Evolutionary conservation across 1,140 invertebrate species (phyloP).

Genomic region (Geopemphigus sp.): DNA sequence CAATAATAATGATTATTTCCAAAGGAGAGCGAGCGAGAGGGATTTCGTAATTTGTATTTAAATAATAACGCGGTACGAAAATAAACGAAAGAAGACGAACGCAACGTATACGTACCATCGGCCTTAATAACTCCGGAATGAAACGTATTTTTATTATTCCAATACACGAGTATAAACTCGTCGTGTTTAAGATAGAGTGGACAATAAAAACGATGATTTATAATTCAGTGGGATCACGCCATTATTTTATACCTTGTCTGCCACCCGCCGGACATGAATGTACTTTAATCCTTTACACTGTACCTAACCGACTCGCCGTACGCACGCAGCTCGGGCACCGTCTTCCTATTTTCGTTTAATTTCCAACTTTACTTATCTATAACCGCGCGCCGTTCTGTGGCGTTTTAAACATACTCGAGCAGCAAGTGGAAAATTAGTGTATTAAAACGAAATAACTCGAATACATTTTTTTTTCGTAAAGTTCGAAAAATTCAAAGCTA

Average conservation of each 20-base stretch:
- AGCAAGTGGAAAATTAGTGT: too few relatives aligned
- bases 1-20: background rate
- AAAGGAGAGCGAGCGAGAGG: background rate
- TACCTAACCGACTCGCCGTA: background rate
- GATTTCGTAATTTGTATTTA: conserved; percentile 6
- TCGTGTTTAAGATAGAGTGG: conserved; percentile 10
- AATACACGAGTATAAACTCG: conserved; percentile 17
- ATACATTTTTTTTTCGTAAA: too few relatives aligned
- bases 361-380: too few relatives aligned
- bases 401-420: too few relatives aligned
- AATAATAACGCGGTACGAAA: background rate
- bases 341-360: background rate
- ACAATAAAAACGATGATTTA: conserved; percentile 30
- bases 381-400: too few relatives aligned
- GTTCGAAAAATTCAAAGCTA: too few relatives aligned
- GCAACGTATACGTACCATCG: background rate
- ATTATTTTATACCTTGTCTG: conserved; percentile 10
- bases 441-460: too few relatives aligned
- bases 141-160: conserved; percentile 28
- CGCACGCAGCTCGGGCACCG: too few relatives aligned
- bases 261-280: too few relatives aligned
- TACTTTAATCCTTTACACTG: too few relatives aligned
- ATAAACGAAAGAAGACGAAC: too few relatives aligned
- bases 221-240: background rate
- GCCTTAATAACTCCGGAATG: background rate